phyloP scores from a whole-genome alignment of 2,888 invertebrate genomes.

The Andricus curvator region DNA sequence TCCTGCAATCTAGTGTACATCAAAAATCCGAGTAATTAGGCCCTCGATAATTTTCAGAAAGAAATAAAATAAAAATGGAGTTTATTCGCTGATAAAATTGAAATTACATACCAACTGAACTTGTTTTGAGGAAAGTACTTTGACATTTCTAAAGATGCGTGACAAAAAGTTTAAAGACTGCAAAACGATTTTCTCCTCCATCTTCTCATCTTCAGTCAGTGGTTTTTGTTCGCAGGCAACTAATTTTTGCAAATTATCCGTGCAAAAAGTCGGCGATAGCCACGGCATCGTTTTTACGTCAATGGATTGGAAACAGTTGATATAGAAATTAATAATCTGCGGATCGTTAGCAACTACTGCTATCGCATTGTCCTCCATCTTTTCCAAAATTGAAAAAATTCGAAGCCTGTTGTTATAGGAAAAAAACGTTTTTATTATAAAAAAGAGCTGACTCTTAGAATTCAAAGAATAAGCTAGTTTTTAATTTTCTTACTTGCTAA shows the following conservation, averaged over 20 bases:
- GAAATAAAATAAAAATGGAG: not conserved
- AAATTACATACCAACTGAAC: not conserved
- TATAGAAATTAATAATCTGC: constrained; percentile 45
- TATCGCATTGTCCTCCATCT: constrained; percentile 46
- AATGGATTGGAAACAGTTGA: constrained; percentile 52
- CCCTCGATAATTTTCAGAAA: too few relatives aligned
- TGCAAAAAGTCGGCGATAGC: constrained; percentile 51
- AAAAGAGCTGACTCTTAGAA: not conserved
- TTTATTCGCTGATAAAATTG: not conserved
- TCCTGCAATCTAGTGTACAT: too few relatives aligned
- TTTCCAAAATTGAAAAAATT: constrained; percentile 55
- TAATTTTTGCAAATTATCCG: constrained; percentile 54
- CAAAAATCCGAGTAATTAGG: too few relatives aligned
- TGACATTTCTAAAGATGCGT: constrained; percentile 52
- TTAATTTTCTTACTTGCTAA: constrained; percentile 28
- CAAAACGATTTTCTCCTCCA: constrained; percentile 52
- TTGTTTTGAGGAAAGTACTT: constrained; percentile 6
- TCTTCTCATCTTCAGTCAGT: constrained; percentile 43
- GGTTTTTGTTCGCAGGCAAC: constrained; percentile 47
- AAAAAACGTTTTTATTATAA: not conserved
- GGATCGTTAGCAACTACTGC: constrained; percentile 47
- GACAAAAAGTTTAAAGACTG: constrained; percentile 50
- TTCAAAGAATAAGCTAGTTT: not conserved
- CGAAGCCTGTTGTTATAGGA: constrained; percentile 48
- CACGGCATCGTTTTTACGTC: constrained; percentile 54